Evolutionary conservation across 2,888 invertebrate genomes (phyloP), one percentile per base, ranked within the genome.

Genomic region (Scaptodrosophila latifasciaeformis): DNA sequence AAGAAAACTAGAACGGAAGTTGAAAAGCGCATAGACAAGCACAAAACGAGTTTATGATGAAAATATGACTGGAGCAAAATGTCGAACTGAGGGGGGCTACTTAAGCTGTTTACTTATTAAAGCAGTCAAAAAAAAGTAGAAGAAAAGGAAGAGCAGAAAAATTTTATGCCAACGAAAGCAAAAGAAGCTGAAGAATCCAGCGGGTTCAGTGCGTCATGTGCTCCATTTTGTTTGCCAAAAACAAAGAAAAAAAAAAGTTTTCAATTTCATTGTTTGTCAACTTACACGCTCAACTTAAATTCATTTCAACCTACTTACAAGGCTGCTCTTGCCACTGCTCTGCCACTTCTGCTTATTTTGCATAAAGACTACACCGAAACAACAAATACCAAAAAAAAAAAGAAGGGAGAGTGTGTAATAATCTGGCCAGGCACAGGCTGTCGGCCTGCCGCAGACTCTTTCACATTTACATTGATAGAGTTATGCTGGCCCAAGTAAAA

Each of bases 391-490:
- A 21, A 12, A 40, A 21, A 40, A 45, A 46, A 43, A 60, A 49
- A 40, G 50, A 71, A 67, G 72, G n/a, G n/a, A n/a, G n/a, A n/a
- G n/a, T n/a, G n/a, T 71, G 67, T 71, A 67, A 59, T 70, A 70
- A 71, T 70, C 67, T 67, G 37, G 34, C 53, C 39, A n/a, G 54
- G 49, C 59, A 52, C 51, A 60, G 54, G 15, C 60, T 50, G 60
- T 40, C 47, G 42, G 54, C 18, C 60, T 50, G 60, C 37, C 47
- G 42, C 46, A 43, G 12, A 34, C 44, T 21, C 34, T 21, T 21
- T 9, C 49, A 34, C 19, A n/a, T n/a, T n/a, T n/a, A n/a, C n/a
- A n/a, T n/a, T n/a, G n/a, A n/a, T n/a, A n/a, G n/a, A n/a, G n/a
- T n/a, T n/a, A n/a, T n/a, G n/a, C n/a, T n/a, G n/a, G n/a, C n/a